phyloP scores from a whole-genome alignment of 1,140 invertebrate genomes.

The Bombus breviceps region DNA sequence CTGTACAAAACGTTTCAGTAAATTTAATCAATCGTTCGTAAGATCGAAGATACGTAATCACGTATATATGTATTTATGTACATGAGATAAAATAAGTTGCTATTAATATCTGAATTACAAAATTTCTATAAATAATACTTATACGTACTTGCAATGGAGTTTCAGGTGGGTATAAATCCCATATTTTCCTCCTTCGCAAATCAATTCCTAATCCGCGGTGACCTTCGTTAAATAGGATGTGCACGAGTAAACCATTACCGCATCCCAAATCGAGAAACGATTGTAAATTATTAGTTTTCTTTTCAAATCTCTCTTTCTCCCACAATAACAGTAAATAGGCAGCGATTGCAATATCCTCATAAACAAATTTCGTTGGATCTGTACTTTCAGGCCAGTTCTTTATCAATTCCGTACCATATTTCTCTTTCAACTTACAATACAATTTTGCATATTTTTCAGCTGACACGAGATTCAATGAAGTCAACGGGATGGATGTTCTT shows the following conservation, averaged over 20 bases:
- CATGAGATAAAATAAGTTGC: not conserved
- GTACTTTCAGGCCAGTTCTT: constrained; percentile 95
- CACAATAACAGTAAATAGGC: constrained; percentile 94
- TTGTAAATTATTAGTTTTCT: constrained; percentile 81
- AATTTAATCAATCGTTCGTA: not conserved
- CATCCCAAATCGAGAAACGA: constrained; percentile 97
- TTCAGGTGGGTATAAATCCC: constrained; percentile 89
- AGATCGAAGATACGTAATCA: too few relatives aligned
- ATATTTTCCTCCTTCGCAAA: constrained; percentile 94
- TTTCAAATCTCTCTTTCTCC: constrained; percentile 83
- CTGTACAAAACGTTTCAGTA: constrained; percentile 70
- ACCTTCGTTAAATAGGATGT: constrained; percentile 93
- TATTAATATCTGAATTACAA: not conserved
- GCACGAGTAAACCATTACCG: constrained; percentile 97
- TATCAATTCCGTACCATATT: constrained; percentile 89
- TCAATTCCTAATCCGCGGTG: constrained; percentile 95
- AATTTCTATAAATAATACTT: not conserved
- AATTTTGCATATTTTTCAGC: constrained; percentile 87
- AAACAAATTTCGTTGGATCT: constrained; percentile 97
- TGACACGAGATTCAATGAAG: constrained; percentile 88
- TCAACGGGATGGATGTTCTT: constrained; percentile 72
- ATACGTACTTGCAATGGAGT: constrained; percentile 77
- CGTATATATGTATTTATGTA: not conserved
- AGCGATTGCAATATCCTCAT: constrained; percentile 98
- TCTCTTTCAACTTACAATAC: constrained; percentile 90